Evolutionary conservation across 2,888 invertebrate genomes (phyloP), one percentile per base, ranked within the genome.

Genomic region (Amphipoea lucens): DNA sequence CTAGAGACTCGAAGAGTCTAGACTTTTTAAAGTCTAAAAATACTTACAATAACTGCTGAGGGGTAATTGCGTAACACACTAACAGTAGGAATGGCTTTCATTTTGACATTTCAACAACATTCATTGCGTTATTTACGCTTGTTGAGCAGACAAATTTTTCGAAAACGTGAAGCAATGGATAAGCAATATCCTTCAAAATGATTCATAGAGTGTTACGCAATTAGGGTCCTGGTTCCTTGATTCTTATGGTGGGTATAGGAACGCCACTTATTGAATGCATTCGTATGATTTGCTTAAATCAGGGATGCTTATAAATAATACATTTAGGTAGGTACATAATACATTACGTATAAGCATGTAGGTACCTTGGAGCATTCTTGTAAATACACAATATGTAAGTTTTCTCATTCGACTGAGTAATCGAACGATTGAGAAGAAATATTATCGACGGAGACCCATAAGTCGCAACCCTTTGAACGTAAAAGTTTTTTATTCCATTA

Each of bases 331-430:
- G 7, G 6, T 17, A 62, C 5, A 14, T 67, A n/a, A 42, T 29
- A 45, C 42, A 14, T 51, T 51, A 51, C 14, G 3, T 42, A n/a
- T 40, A 40, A 66, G 40, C 11, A n/a, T 42, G 42, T 40, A 68
- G 5, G 17, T 45, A n/a, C n/a, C n/a, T 17, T 6, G 20, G 17
- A 84, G 62, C 42, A 63, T 63, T 51, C 74, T 74, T 71, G 85
- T 83, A 68, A 74, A 81, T 85, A 75, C 70, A 81, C 85, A 83
- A 85, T 85, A 48, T 14, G 48, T 48, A 83, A 85, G 82, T 83
- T 83, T 83, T 82, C 82, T 86, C 76, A 66, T 83, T 74, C 77
- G 54, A 66, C 86, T 66, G 48, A 86, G 86, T 86, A 82, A 86
- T 86, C 76, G 83, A 86, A 82, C 86, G 71, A 85, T 69, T 68